Percentiles rank a stretch among this genome's conserved stretches.
Conservation (phyloP, 1,140 invertebrate species). For the Aradophagus sp. region DNA sequence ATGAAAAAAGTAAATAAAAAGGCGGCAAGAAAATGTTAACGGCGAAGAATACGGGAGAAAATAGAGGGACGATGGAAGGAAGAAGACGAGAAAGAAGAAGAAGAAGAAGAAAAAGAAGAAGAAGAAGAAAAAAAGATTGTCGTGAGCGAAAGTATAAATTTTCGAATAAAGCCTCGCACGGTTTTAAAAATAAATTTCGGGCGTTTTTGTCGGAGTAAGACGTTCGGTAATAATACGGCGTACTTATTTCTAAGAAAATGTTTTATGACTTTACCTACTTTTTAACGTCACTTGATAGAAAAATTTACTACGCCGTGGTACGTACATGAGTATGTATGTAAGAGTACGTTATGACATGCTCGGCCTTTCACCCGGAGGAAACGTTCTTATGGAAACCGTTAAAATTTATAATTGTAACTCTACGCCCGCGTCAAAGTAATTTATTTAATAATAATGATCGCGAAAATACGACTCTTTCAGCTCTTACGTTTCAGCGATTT, state of each 20-base stretch:
- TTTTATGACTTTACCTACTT: constrained; percentile 53
- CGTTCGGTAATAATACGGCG: constrained; percentile 46
- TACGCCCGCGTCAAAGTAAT: constrained; percentile 40
- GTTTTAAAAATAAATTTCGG: constrained; percentile 45
- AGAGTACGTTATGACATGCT: constrained; percentile 5
- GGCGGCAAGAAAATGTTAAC: no score
- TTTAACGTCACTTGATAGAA: constrained; percentile 53
- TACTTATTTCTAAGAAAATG: constrained; percentile 43
- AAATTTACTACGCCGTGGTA: constrained; percentile 47
- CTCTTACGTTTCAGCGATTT: no score
- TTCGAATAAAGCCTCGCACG: no score
- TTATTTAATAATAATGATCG: constrained; percentile 31
- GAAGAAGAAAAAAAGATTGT: no score
- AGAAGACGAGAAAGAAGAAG: background rate
- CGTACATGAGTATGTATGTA: no score
- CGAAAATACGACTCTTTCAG: no score
- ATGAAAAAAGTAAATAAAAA: background rate
- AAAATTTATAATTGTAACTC: constrained; percentile 50
- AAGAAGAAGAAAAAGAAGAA: constrained; percentile 1
- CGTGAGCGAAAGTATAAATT: no score
- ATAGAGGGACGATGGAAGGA: no score
- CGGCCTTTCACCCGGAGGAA: constrained; percentile 10
- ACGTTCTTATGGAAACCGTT: constrained; percentile 18
- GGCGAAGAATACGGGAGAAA: background rate
- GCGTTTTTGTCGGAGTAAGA: constrained; percentile 31